phyloP scores from a whole-genome alignment of 2,113 vertebrate genomes.

The Austrofundulus limnaeus region DNA sequence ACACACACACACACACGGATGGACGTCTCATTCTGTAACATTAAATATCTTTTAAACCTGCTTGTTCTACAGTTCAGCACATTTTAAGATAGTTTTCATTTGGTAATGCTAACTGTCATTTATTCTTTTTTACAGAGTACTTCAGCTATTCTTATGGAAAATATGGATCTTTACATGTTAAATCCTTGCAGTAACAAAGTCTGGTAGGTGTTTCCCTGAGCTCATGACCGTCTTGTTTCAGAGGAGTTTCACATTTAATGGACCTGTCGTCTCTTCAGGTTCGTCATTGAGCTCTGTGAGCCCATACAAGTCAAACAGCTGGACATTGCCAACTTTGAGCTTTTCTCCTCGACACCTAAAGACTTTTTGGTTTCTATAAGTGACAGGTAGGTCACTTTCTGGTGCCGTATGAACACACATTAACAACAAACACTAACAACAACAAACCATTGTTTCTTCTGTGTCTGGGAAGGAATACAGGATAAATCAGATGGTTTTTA shows the following conservation, averaged over 20 bases:
- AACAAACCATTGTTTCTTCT: neutral
- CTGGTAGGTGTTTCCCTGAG: conserved; percentile 80
- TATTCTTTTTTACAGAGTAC: conserved; percentile 82
- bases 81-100: neutral
- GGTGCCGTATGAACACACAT: neutral
- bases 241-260: neutral
- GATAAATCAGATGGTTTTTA: too few relatives aligned
- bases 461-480: neutral
- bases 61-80: too few relatives aligned
- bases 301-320: conserved; percentile 98
- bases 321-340: conserved; percentile 97
- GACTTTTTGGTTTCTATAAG: conserved; percentile 98
- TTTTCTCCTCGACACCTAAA: conserved; percentile 98
- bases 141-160: conserved; percentile 96
- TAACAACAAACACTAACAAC: neutral
- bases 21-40: too few relatives aligned
- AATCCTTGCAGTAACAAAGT: conserved; percentile 99
- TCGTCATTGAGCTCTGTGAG: conserved; percentile 98
- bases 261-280: conserved; percentile 78
- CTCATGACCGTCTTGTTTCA: neutral
- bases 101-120: neutral
- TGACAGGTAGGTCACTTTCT: conserved; percentile 94
- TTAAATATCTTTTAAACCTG: too few relatives aligned
- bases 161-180: conserved; percentile 98
- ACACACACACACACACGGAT: conserved; percentile 1